Evolutionary conservation across 2,113 vertebrate species (phyloP).

Genomic region (Felis catus): DNA sequence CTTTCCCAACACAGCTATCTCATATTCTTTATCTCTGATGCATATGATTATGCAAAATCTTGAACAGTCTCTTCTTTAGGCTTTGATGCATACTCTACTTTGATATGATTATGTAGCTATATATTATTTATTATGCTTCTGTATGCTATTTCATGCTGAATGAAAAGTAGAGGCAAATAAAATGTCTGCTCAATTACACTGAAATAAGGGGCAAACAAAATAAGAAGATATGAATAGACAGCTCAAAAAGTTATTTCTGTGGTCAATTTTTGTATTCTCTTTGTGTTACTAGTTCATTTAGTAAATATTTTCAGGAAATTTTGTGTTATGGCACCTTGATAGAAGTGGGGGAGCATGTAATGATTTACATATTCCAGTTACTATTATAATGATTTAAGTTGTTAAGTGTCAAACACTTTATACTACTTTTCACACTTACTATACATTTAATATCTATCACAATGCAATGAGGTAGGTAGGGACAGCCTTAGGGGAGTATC

Average conservation of each 20-base stretch:
- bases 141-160: background rate
- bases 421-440: background rate
- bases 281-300: constrained; percentile 28
- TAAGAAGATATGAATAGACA: background rate
- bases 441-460: background rate
- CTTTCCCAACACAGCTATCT: background rate
- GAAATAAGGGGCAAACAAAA: background rate
- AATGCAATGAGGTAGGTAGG: background rate
- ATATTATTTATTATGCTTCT: constrained; percentile 56
- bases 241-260: background rate
- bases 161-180: constrained; percentile 1
- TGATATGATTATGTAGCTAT: constrained; percentile 40
- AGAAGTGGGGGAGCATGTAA: background rate
- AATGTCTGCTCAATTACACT: background rate
- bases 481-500: background rate
- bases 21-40: constrained; percentile 40
- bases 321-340: background rate
- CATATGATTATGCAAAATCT: constrained; percentile 53
- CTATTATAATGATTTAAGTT: background rate
- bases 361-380: background rate
- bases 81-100: constrained; percentile 57
- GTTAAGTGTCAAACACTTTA: background rate
- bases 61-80: background rate
- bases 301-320: background rate
- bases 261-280: background rate